Percentiles rank a stretch among this genome's conserved stretches.
Conservation (phyloP, 2,888 invertebrate species). For the Melinaea menophilus region DNA sequence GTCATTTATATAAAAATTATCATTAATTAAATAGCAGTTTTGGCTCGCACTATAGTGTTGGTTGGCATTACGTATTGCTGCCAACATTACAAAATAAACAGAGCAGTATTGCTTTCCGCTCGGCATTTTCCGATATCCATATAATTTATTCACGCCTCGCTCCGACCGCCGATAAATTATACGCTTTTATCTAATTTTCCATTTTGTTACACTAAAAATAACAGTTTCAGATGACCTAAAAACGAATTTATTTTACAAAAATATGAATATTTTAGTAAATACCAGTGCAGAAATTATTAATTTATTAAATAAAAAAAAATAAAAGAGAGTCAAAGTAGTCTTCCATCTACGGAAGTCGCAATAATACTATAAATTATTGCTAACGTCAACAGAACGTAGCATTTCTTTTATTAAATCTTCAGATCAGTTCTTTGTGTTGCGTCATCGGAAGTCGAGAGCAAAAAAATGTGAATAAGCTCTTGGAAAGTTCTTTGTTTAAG, state of each 20-base stretch:
- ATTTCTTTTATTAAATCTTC: constrained; percentile 4
- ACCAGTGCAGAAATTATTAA: not conserved
- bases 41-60: not conserved
- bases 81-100: constrained; percentile 16
- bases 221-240: not conserved
- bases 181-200: constrained; percentile 3
- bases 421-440: constrained; percentile 3
- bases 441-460: constrained; percentile 5
- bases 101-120: constrained; percentile 8
- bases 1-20: not conserved
- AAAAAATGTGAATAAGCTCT: constrained; percentile 5
- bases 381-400: constrained; percentile 1
- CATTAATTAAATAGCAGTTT: constrained; percentile 1
- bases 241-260: not conserved
- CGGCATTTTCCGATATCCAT: constrained; percentile 20
- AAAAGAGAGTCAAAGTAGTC: not conserved
- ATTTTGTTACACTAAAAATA: not conserved
- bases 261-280: not conserved
- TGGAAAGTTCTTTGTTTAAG: constrained; percentile 15
- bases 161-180: constrained; percentile 1
- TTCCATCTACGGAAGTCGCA: not conserved
- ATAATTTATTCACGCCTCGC: constrained; percentile 24
- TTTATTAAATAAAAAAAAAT: not conserved
- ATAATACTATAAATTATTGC: not conserved
- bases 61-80: constrained; percentile 8